Percentiles rank a stretch among this genome's conserved stretches.
These are phyloP conservation scores for Bovichtus diacanthus DNA, from an alignment of 2,797 vertebrate species.

Conservation along the genomic window DNA sequence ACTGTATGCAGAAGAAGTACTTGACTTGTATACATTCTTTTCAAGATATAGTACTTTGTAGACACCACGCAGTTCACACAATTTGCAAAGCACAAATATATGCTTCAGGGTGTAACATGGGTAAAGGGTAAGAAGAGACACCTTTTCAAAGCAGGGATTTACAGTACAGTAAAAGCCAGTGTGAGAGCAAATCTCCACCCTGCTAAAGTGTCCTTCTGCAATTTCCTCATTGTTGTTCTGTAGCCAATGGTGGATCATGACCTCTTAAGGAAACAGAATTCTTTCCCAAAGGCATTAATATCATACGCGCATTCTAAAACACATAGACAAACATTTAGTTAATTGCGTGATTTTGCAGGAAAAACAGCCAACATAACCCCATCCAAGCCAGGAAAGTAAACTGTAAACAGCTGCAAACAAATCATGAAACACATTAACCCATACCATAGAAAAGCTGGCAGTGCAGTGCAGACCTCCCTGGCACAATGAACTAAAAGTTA, in stretches of 20 bases:
- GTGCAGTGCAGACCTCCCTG: background rate
- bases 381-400: constrained; percentile 14
- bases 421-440: constrained; percentile 10
- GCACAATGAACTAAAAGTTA: background rate
- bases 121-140: constrained; percentile 1
- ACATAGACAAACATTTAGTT: constrained; percentile 8
- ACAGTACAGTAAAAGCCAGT: constrained; percentile 2
- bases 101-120: background rate
- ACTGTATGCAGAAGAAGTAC: background rate
- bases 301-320: constrained; percentile 11
- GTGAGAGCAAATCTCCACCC: background rate
- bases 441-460: background rate
- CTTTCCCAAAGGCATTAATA: background rate
- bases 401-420: constrained; percentile 23
- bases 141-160: constrained; percentile 8
- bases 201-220: background rate
- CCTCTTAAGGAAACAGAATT: constrained; percentile 14
- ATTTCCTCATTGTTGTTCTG: background rate
- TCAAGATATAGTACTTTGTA: constrained; percentile 18
- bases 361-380: background rate
- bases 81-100: background rate
- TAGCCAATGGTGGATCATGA: background rate
- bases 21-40: constrained; percentile 28
- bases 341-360: constrained; percentile 5
- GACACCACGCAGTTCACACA: constrained; percentile 13